Conservation (phyloP, 2,888 invertebrate genomes). For the Leptopilina drosophilae region DNA sequence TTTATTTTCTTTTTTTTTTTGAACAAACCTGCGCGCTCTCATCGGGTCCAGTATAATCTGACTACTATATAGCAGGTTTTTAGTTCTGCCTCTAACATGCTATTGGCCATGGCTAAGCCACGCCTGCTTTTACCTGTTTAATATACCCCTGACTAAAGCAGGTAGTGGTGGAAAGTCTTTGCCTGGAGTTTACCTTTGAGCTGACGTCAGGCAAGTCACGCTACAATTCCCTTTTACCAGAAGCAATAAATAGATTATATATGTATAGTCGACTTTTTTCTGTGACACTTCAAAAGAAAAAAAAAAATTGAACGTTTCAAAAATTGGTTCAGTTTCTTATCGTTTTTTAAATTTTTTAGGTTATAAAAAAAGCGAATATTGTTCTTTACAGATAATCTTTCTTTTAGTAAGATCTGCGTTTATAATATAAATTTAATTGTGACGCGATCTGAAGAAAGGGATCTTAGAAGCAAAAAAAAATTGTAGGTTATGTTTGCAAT, state of each 20-base stretch:
- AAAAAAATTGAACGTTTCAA: no score
- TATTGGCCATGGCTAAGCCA: constrained; percentile 71
- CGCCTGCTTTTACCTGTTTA: constrained; percentile 72
- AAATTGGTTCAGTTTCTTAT: no score
- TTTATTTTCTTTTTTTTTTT: not conserved
- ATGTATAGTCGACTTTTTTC: not conserved
- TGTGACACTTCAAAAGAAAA: no score
- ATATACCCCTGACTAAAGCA: constrained; percentile 55
- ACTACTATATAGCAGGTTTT: constrained; percentile 62
- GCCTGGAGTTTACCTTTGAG: constrained; percentile 57
- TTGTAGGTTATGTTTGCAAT: no score
- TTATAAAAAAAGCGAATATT: no score
- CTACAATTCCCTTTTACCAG: constrained; percentile 39
- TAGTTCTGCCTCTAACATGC: constrained; percentile 70
- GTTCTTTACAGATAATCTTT: no score
- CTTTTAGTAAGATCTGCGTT: no score
- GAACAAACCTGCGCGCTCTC: constrained; percentile 62
- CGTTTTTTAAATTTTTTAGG: no score
- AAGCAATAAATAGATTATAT: not conserved
- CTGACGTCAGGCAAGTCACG: constrained; percentile 72
- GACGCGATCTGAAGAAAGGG: no score
- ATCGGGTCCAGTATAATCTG: constrained; percentile 66
- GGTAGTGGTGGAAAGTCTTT: constrained; percentile 61
- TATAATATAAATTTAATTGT: no score
- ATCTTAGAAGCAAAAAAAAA: no score